Conservation (phyloP, 2,113 vertebrate species). For the Cochlearius cochlearius region DNA sequence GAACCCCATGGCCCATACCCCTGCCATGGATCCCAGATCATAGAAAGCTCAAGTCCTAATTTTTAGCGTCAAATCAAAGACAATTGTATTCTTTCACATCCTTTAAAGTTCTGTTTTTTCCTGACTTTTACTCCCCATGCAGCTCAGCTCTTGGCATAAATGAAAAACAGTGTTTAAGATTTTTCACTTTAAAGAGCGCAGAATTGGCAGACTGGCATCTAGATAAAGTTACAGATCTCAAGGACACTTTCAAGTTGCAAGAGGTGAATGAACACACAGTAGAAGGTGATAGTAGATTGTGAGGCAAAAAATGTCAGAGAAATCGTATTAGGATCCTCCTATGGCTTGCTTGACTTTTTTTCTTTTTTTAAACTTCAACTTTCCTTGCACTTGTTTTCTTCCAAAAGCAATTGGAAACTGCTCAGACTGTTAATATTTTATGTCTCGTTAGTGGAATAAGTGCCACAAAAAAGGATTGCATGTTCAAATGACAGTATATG, state of each 20-base stretch:
- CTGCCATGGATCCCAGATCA: background rate
- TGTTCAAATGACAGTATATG: background rate
- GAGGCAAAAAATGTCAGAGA: conserved; percentile 3
- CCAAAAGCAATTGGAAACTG: background rate
- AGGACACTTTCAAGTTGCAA: conserved; percentile 10
- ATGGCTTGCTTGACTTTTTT: background rate
- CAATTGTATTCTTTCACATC: background rate
- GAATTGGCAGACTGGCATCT: background rate
- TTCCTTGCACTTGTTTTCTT: background rate
- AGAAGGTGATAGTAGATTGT: background rate
- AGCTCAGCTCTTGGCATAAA: background rate
- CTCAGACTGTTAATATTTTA: background rate
- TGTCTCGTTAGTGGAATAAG: background rate
- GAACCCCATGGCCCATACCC: background rate
- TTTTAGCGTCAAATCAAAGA: conserved; percentile 24
- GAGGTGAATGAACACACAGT: background rate
- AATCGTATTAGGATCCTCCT: background rate
- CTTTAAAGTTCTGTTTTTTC: background rate
- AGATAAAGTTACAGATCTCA: conserved; percentile 34
- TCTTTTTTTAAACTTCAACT: background rate
- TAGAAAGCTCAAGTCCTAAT: background rate
- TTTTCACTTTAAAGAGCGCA: conserved; percentile 7
- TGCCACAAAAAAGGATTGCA: background rate
- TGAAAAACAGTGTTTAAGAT: background rate
- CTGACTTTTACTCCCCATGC: background rate